Conservation (phyloP, 2,888 invertebrate species). For the Eupithecia vulgata region DNA sequence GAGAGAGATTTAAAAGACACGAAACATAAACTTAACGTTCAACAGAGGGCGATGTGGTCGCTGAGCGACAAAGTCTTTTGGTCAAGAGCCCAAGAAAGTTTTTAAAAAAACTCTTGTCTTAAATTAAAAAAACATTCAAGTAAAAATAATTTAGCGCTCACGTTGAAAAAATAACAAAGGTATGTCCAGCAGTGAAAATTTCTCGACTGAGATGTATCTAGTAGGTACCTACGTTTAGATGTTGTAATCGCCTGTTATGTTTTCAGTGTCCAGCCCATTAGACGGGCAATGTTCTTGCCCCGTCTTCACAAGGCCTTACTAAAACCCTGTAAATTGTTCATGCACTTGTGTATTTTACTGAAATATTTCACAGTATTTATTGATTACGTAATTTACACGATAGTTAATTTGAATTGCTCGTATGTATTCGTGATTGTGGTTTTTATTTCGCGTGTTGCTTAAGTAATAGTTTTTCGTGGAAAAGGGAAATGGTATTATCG, state of each 20-base stretch:
- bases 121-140: too few relatives aligned
- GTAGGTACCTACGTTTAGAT: too few relatives aligned
- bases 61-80: too few relatives aligned
- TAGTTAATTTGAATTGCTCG: conserved; percentile 4
- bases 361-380: conserved; percentile 20
- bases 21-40: too few relatives aligned
- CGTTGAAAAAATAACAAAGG: too few relatives aligned
- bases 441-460: conserved; percentile 3
- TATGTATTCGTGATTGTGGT: background rate
- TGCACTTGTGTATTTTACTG: conserved; percentile 17
- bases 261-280: background rate
- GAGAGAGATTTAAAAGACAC: too few relatives aligned
- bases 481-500: background rate
- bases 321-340: conserved; percentile 6
- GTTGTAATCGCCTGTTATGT: background rate
- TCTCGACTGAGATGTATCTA: too few relatives aligned
- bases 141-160: too few relatives aligned
- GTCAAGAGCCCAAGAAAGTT: too few relatives aligned
- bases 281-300: background rate
- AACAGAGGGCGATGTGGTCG: too few relatives aligned
- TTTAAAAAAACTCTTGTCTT: too few relatives aligned
- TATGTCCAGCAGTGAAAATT: too few relatives aligned
- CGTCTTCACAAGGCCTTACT: background rate
- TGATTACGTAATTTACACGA: conserved; percentile 14
- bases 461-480: background rate